phyloP scores from a whole-genome alignment of 1,140 invertebrate genomes.

The Listronotus oregonensis region DNA sequence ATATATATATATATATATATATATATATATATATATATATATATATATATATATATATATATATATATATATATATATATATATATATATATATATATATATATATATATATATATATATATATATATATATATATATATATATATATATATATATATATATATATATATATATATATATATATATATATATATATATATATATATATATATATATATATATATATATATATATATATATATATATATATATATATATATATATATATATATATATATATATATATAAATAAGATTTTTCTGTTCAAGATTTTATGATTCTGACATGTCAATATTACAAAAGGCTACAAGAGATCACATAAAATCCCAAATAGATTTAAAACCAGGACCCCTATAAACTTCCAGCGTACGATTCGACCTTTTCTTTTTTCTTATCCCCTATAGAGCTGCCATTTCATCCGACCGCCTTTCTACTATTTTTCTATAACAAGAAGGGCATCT shows the following conservation, averaged over 20 bases:
- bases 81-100: background rate
- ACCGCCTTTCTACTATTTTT: slow-evolving; percentile 2
- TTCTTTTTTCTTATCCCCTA: background rate
- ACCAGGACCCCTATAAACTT: background rate
- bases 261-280: slow-evolving; percentile 12
- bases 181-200: background rate
- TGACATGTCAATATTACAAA: slow-evolving; percentile 7
- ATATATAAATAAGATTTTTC: background rate
- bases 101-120: slow-evolving; percentile 4
- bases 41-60: no score
- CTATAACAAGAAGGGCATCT: slow-evolving; percentile 4
- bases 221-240: slow-evolving; percentile 12
- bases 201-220: slow-evolving; percentile 8
- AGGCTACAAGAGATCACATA: background rate
- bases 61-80: no score
- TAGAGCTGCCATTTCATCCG: background rate
- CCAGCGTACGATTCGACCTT: background rate
- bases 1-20: no score
- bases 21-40: no score
- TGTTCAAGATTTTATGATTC: slow-evolving; percentile 3
- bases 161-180: no score
- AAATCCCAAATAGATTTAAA: background rate
- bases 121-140: no score
- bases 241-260: slow-evolving; percentile 10
- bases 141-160: no score